phyloP scores from a whole-genome alignment of 2,797 vertebrate genomes.

The Gastrophryne carolinensis region DNA sequence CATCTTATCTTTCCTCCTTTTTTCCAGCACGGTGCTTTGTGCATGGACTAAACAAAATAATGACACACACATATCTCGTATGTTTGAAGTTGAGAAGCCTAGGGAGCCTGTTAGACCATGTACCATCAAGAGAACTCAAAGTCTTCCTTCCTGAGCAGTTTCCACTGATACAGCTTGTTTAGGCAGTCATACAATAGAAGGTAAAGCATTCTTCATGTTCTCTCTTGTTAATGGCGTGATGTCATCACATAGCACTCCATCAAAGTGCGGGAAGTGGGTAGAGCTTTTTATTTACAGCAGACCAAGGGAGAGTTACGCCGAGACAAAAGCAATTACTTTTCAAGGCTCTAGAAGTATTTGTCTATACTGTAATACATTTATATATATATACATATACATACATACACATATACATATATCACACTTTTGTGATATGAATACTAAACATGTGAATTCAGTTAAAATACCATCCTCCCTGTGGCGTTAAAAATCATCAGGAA shows the following conservation, averaged over 20 bases:
- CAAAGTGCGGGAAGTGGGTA: slow-evolving; percentile 5
- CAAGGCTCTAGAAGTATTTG: no score
- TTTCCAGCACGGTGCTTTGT: neutral
- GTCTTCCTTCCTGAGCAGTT: slow-evolving; percentile 18
- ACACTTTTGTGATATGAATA: no score
- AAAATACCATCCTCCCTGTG: no score
- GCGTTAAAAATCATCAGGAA: no score
- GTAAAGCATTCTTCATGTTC: slow-evolving; percentile 12
- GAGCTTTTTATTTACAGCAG: slow-evolving; percentile 25
- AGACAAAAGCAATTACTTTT: neutral
- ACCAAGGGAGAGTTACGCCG: neutral
- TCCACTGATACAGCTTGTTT: slow-evolving; percentile 18
- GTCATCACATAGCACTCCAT: slow-evolving; percentile 26
- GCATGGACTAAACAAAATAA: slow-evolving; percentile 1
- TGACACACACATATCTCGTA: neutral
- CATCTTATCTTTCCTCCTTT: neutral
- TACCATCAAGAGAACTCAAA: neutral
- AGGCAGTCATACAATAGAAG: slow-evolving; percentile 33
- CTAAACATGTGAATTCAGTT: no score
- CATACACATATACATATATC: no score
- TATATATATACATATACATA: no score
- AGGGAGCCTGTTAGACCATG: slow-evolving; percentile 47
- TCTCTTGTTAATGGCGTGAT: slow-evolving; percentile 15
- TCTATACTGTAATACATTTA: no score
- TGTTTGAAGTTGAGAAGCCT: slow-evolving; percentile 39